These are phyloP conservation scores for Archegozetes longisetosus DNA, from an alignment of 1,140 invertebrate species.

Conservation along the genomic window DNA sequence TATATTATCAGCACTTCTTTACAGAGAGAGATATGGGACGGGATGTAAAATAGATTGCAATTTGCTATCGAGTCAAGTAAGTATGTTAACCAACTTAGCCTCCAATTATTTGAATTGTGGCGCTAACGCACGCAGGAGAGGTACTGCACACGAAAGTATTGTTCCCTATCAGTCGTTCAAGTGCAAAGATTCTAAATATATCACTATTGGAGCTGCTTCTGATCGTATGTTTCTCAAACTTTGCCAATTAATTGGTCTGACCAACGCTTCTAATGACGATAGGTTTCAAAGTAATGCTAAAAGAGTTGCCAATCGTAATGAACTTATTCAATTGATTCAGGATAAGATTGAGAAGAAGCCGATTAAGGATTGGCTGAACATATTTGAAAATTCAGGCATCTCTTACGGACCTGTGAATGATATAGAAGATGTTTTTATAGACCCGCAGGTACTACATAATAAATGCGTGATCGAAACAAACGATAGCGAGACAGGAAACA, in stretches of 20 bases:
- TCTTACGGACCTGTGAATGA: slow-evolving; percentile 80
- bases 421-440: slow-evolving; percentile 64
- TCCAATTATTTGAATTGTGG: slow-evolving; percentile 78
- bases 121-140: slow-evolving; percentile 52
- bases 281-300: slow-evolving; percentile 52
- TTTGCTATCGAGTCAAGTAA: slow-evolving; percentile 69
- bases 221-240: slow-evolving; percentile 25
- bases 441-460: slow-evolving; percentile 61
- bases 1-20: slow-evolving; percentile 72
- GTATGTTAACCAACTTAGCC: slow-evolving; percentile 66
- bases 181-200: slow-evolving; percentile 55
- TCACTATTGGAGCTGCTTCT: slow-evolving; percentile 62
- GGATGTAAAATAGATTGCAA: slow-evolving; percentile 89
- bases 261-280: slow-evolving; percentile 35
- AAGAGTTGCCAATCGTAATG: slow-evolving; percentile 56
- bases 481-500: slow-evolving; percentile 47
- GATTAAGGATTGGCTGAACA: slow-evolving; percentile 53
- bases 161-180: slow-evolving; percentile 82
- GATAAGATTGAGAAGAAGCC: slow-evolving; percentile 42
- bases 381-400: slow-evolving; percentile 55
- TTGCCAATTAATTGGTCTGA: slow-evolving; percentile 14
- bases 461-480: slow-evolving; percentile 54
- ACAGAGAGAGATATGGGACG: slow-evolving; percentile 52
- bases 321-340: slow-evolving; percentile 43
- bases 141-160: slow-evolving; percentile 82